Conservation (phyloP, 2,113 vertebrate genomes). For the Bostrychus sinensis region DNA sequence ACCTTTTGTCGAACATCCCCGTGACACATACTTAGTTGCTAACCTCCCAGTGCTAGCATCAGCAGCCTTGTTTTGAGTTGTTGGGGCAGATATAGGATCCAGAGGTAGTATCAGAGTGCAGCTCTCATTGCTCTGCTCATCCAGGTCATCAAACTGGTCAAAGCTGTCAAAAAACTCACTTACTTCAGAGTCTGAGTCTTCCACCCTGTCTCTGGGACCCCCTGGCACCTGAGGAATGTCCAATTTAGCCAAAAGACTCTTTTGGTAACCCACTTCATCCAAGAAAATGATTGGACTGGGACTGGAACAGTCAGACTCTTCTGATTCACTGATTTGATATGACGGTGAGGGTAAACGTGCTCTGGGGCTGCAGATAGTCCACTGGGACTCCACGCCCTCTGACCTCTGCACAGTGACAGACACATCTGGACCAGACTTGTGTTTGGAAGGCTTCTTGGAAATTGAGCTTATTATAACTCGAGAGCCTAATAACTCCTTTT, state of each 20-base stretch:
- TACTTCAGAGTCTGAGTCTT: slow-evolving; percentile 98
- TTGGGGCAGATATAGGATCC: slow-evolving; percentile 70
- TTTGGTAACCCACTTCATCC: slow-evolving; percentile 98
- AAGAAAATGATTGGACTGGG: slow-evolving; percentile 97
- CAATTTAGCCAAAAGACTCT: slow-evolving; percentile 93
- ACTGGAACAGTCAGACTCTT: slow-evolving; percentile 95
- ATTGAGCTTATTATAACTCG: slow-evolving; percentile 79
- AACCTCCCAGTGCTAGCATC: slow-evolving; percentile 59
- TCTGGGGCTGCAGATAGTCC: slow-evolving; percentile 85
- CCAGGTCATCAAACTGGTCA: slow-evolving; percentile 94
- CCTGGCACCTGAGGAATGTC: slow-evolving; percentile 93
- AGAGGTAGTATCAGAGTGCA: slow-evolving; percentile 72
- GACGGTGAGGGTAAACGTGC: slow-evolving; percentile 71
- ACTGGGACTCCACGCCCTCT: slow-evolving; percentile 84
- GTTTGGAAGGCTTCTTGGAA: slow-evolving; percentile 76
- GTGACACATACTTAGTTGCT: slow-evolving; percentile 67
- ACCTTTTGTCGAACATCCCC: slow-evolving; percentile 73
- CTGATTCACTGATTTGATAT: slow-evolving; percentile 87
- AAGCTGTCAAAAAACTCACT: slow-evolving; percentile 99
- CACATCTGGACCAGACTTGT: slow-evolving; percentile 73
- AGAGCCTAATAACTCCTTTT: slow-evolving; percentile 80
- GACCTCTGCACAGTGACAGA: slow-evolving; percentile 81
- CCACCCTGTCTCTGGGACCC: slow-evolving; percentile 88
- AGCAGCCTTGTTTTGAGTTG: slow-evolving; percentile 70
- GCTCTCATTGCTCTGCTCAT: slow-evolving; percentile 74